These are phyloP conservation scores for Odontocolon sp. DNA, from an alignment of 2,888 invertebrate genomes.

Conservation along the genomic window DNA sequence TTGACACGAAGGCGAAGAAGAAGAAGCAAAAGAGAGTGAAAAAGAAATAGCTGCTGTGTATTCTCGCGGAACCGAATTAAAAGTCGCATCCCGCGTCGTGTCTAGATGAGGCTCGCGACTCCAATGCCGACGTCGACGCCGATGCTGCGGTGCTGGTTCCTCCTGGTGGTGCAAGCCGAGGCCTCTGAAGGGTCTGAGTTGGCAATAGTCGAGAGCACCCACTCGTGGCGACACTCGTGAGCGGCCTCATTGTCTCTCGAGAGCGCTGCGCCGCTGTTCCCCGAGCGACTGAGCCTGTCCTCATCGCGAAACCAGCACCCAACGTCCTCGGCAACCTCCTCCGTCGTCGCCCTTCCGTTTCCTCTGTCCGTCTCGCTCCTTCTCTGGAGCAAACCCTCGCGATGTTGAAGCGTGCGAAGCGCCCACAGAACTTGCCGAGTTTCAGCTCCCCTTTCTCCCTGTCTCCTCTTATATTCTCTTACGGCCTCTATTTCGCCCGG, in stretches of 20 bases:
- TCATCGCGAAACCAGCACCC: conserved; percentile 6
- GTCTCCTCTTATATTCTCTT: conserved; percentile 43
- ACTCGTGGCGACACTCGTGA: conserved; percentile 80
- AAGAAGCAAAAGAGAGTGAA: conserved; percentile 42
- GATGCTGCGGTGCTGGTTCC: conserved; percentile 52
- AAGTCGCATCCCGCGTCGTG: conserved; percentile 64
- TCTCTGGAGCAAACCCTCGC: conserved; percentile 35
- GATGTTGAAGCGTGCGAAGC: conserved; percentile 57
- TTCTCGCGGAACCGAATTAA: conserved; percentile 65
- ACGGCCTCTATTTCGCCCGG: conserved; percentile 54
- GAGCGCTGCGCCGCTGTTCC: conserved; percentile 72
- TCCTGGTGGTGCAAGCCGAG: conserved; percentile 61
- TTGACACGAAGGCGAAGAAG: conserved; percentile 9
- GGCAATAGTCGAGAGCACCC: conserved; percentile 80
- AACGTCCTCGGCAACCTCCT: conserved; percentile 28
- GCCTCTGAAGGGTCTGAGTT: conserved; percentile 79
- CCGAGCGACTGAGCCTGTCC: conserved; percentile 13
- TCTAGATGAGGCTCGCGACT: conserved; percentile 54
- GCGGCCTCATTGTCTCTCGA: conserved; percentile 81
- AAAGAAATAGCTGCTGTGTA: no score
- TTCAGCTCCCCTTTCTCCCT: conserved; percentile 14
- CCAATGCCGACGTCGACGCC: conserved; percentile 56
- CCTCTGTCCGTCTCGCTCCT: conserved; percentile 37
- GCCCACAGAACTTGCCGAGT: conserved; percentile 37
- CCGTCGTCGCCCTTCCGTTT: conserved; percentile 44